Conservation (phyloP, 1,140 invertebrate genomes). For the Meteorus sp. region DNA sequence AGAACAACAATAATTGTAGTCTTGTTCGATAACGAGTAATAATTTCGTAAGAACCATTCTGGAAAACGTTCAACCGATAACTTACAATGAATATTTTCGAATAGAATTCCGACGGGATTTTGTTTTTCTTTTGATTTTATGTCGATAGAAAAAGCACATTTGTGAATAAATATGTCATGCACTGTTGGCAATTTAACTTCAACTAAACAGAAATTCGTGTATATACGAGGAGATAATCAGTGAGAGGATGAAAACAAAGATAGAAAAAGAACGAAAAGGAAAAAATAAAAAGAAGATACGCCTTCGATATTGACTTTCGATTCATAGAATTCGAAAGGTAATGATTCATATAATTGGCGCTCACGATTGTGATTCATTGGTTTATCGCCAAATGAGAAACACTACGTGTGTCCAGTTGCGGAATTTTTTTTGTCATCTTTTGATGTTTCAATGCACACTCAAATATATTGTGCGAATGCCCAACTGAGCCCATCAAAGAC, state of each 20-base stretch:
- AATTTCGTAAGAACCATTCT: too few species aligned
- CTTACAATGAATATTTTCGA: too few species aligned
- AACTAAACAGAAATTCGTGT: neutral
- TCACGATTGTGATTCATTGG: slow-evolving; percentile 2
- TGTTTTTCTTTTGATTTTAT: too few species aligned
- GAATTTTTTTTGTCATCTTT: too few species aligned
- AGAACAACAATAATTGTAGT: too few species aligned
- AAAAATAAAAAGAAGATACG: neutral
- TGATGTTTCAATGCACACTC: neutral
- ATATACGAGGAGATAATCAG: neutral
- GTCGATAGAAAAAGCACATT: too few species aligned
- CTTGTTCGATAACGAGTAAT: too few species aligned
- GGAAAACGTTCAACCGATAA: neutral
- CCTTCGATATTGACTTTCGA: neutral
- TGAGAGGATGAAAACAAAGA: neutral
- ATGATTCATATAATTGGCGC: slow-evolving; percentile 1
- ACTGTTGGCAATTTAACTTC: too few species aligned
- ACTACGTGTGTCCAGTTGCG: too few species aligned
- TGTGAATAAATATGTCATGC: neutral
- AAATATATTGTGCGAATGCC: neutral
- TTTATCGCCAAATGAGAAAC: slow-evolving; percentile 1
- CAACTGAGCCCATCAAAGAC: too few species aligned
- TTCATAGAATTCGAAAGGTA: slow-evolving; percentile 7
- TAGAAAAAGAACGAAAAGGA: neutral
- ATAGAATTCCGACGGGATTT: too few species aligned